These are phyloP conservation scores for Saccopteryx leptura DNA, from an alignment of 2,113 vertebrate species.

Conservation along the genomic window DNA sequence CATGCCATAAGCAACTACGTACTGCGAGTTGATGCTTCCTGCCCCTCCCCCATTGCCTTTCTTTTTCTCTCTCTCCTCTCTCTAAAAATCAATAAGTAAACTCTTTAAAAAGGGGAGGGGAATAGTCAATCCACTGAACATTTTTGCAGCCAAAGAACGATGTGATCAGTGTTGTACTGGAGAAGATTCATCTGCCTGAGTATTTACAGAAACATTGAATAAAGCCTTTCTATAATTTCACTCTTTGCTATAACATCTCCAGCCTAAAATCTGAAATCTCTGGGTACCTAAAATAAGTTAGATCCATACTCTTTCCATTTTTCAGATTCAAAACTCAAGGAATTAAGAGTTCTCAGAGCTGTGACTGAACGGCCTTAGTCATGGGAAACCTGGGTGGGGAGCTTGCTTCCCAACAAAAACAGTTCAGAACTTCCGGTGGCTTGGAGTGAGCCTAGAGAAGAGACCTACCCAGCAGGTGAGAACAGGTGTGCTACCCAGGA, in stretches of 20 bases:
- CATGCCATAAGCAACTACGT: too few relatives aligned
- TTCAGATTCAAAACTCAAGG: neutral
- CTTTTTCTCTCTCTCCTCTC: too few relatives aligned
- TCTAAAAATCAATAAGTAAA: too few relatives aligned
- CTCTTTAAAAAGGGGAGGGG: too few relatives aligned
- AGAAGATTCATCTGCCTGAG: neutral
- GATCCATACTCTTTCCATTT: constrained; percentile 29
- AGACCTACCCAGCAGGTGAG: neutral
- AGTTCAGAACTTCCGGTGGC: neutral
- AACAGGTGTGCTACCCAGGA: neutral
- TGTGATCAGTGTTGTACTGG: neutral
- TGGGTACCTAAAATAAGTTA: neutral
- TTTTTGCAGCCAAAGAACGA: neutral
- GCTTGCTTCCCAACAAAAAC: neutral
- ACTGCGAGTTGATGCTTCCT: too few relatives aligned
- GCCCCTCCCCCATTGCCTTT: too few relatives aligned
- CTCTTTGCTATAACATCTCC: neutral
- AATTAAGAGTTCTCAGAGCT: neutral
- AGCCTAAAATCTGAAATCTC: neutral
- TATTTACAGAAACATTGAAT: constrained; percentile 5
- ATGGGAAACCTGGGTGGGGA: neutral
- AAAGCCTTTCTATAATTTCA: neutral
- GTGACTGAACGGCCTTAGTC: neutral
- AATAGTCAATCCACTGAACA: neutral
- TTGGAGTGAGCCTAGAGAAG: neutral